Evolutionary conservation across 2,797 vertebrate species (phyloP), one percentile per base, ranked within the genome.

Genomic region (Zenarchopterus dispar): DNA sequence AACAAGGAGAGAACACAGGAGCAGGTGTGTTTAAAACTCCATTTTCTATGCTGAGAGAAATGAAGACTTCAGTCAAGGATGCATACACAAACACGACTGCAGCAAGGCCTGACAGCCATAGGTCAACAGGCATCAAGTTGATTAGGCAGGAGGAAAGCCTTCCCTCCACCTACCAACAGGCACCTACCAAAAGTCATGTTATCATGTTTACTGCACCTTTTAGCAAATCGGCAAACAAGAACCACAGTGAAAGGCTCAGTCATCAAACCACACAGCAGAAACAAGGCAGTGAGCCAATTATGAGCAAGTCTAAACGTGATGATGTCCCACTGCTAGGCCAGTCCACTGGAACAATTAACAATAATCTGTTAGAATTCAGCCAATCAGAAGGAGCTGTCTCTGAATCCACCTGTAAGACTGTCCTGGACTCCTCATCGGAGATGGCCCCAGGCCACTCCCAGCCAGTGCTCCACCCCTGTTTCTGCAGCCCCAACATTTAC

Each of bases 1-100:
- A 28, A 63, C 66, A 65, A 61, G 50, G 68, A 61, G 73, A 6
- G 9, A 24, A 53, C 28, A 3, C 53, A 1, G 46, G 19, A 18
- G 68, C 43, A n/a, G 59, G 41, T 0, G 84, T 66, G 41, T 70
- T 58, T 3, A 92, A 88, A 43, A 85, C 70, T 3, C 86, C 89
- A 3, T 86, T 93, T 45, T 94, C 93, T 15, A 85, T 93, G 61
- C 93, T 94, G 16, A 91, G 95, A 57, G 95, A 95, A 0, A 77
- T 96, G 73, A 93, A 93, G 68, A 95, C 94, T 82, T 87, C 96
- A 48, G 88, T 96, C 43, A 96, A 95, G 86, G 95, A 93, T 80
- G 91, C 90, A 1, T 93, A 93, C 63, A 92, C 76, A 53, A 89
- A 90, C 9, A 13, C 54, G 6, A 41, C 44, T 41, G 18, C 52